Evolutionary conservation across 2,113 vertebrate genomes (phyloP).

Genomic region (Phycodurus eques): DNA sequence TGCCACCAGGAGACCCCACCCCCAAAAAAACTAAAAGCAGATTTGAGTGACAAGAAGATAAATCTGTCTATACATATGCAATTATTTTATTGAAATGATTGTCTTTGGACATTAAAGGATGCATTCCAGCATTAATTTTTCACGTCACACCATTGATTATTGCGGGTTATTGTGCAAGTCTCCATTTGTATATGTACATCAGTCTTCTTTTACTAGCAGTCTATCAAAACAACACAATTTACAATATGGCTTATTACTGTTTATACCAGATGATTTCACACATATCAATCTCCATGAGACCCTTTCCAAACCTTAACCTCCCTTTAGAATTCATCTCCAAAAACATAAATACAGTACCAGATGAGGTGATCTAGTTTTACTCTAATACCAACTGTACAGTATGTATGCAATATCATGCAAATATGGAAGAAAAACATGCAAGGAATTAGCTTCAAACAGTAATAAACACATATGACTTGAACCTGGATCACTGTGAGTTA

Average conservation of each 20-base stretch:
- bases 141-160: slow-evolving; percentile 13
- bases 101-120: slow-evolving; percentile 36
- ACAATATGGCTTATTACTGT: slow-evolving; percentile 33
- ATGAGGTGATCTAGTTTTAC: slow-evolving; percentile 7
- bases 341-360: slow-evolving; percentile 16
- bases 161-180: background rate
- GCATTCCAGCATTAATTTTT: slow-evolving; percentile 28
- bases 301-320: slow-evolving; percentile 14
- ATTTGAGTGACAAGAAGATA: background rate
- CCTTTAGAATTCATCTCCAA: slow-evolving; percentile 5
- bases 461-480: slow-evolving; percentile 11
- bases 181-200: background rate
- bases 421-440: slow-evolving; percentile 43
- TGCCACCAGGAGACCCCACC: slow-evolving; percentile 46
- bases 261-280: slow-evolving; percentile 17
- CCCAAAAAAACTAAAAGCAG: background rate
- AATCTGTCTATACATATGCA: background rate
- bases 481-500: background rate
- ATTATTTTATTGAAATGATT: slow-evolving; percentile 1
- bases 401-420: slow-evolving; percentile 43
- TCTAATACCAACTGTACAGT: slow-evolving; percentile 10
- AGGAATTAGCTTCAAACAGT: slow-evolving; percentile 12
- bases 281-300: slow-evolving; percentile 16
- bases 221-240: slow-evolving; percentile 38
- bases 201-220: slow-evolving; percentile 8